Evolutionary conservation across 2,888 invertebrate species (phyloP), one percentile per base, ranked within the genome.

Genomic region (Drosophila multiciliata): DNA sequence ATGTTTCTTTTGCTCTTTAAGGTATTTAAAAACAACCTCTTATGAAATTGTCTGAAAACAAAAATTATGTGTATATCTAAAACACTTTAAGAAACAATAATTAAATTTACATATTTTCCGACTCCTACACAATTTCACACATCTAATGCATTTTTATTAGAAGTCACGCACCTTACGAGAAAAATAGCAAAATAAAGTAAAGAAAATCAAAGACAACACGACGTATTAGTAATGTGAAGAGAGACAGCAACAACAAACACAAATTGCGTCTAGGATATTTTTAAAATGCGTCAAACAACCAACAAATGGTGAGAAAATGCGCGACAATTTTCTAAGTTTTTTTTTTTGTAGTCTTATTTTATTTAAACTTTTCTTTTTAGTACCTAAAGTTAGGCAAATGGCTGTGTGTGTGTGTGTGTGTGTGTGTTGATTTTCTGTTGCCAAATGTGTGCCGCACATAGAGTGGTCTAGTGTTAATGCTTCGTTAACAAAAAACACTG

Each of bases 401-500:
- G 66, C 53, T 53, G 40, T 12, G n/a, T 54, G 23, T 55, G n/a
- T 65, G 29, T 58, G 52, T 64, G 29, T 69, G 52, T 65, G 36
- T 60, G 50, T 72, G 61, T 75, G 58, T 66, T 55, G 61, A 50
- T 66, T 65, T 38, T 32, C 50, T 68, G 45, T 61, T 63, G 60
- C 49, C 64, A 78, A 81, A 87, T 83, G 88, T 89, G 73, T 90
- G 87, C 80, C 90, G 82, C 87, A 80, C 83, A 86, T 88, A 82
- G 89, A 90, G 89, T 90, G 89, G 78, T 89, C 78, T 89, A 80
- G 79, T 86, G 83, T 86, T 89, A 88, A 82, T 81, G 90, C 88
- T 89, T 89, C 83, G 86, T 82, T 82, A 85, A 80, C 77, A 85
- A 50, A 59, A 48, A 75, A 62, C 75, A 61, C 38, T 71, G 66